Evolutionary conservation across 1,140 invertebrate species (phyloP), one percentile per base, ranked within the genome.

Genomic region (Tetragonula clypearis): DNA sequence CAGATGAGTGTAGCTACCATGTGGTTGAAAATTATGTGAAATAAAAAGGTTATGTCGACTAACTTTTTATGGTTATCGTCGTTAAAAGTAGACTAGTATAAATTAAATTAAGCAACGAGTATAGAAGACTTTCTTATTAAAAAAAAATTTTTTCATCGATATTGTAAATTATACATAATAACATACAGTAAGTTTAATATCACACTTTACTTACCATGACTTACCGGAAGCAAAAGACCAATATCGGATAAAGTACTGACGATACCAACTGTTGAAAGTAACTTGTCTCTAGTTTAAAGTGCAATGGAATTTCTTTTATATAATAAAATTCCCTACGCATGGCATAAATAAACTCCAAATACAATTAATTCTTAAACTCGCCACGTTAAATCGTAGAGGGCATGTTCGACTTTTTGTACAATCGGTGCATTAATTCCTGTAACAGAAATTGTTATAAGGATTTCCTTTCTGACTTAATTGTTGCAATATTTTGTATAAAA

Each of bases 121-220:
- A 12, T 58, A 77, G 4, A 82, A 41, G 55, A 23, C 69, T 69
- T 17, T 19, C 23, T 53, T 15, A 12, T 73, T 35, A 26, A 65
- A 2, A 82, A 62, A 30, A 58, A n/a, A n/a, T n/a, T 2, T 49
- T 21, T 19, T 78, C 55, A 4, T 19, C 0, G 49, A 58, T 80
- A 71, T 0, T 17, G 21, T 2, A 68, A 71, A 72, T 84, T 86
- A 66, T 30, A 66, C 9, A 30, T 30, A 19, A 6, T 1, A 82
- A 79, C 66, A 68, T 80, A 62, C 11, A n/a, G 23, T 17, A 84
- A 75, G 11, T 23, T 72, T 30, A 49, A 56, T 71, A 79, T 12
- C 21, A 53, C 23, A 72, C 56, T 65, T 55, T 68, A 87, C 92
- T 93, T 82, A 93, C 92, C 92, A 93, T 93, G 91, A 72, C 91